Evolutionary conservation across 2,113 vertebrate genomes (phyloP), one percentile per base, ranked within the genome.

Genomic region (Myocastor coypus): DNA sequence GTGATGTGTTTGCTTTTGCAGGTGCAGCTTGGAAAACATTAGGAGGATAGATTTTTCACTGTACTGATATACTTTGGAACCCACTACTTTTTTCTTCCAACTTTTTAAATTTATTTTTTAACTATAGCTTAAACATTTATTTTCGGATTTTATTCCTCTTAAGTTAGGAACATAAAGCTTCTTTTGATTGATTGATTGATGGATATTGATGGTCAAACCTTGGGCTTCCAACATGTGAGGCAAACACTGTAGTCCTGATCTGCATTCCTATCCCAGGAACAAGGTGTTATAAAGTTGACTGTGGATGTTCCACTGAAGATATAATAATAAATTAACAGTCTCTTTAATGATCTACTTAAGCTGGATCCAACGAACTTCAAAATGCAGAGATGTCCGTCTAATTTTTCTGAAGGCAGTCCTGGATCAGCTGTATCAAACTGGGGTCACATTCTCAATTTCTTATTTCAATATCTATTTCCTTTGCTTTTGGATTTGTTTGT

Each of bases 391-490:
- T 99, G 98, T 96, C 99, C 97, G 94, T 99, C 99, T 66, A 99
- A 84, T 2, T 99, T 99, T 52, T 99, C 99, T 97, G 99, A 94
- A 0, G 98, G 98, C 12, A 99, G 99, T 96, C 99, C 99, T 0
- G 99, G 99, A 97, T 99, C 99, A 71, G 98, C 99, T 97, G 98
- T 99, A 97, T 99, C 99, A 97, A 99, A 99, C 96, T 99, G 98
- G 98, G 94, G 99, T 98, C 0, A 98, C 99, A n/a, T 99, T 99
- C 93, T 99, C 99, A 0, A 99, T 99, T 97, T 99, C 99, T 95
- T 99, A 99, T 91, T 99, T 99, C 98, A 59, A 98, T 98, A 87
- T 99, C 99, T 7, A 98, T 99, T 96, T 99, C 99, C 99, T 99
- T 95, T 73, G 99, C 97, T 96, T 73, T 37, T 37, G 34, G 32